These are phyloP conservation scores for Neopelma chrysocephalum DNA, from an alignment of 2,797 vertebrate genomes.

Conservation along the genomic window DNA sequence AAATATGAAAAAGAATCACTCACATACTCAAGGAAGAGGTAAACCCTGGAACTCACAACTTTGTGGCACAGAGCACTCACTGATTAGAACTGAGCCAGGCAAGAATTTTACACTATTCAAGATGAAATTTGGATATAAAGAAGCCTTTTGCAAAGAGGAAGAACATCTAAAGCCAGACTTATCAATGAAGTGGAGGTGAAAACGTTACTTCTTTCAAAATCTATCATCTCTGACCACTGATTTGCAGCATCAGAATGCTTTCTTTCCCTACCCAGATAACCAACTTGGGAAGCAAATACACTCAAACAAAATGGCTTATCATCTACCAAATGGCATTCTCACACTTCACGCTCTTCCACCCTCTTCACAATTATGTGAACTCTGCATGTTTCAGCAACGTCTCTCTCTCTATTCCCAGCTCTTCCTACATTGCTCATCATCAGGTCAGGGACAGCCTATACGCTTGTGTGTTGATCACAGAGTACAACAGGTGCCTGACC, in stretches of 20 bases:
- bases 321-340: not conserved
- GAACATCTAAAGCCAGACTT: not conserved
- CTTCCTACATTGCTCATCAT: not conserved
- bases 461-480: fast-evolving
- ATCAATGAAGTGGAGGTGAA: not conserved
- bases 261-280: not conserved
- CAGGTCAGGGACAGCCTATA: not conserved
- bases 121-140: not conserved
- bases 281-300: not conserved
- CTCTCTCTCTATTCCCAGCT: not conserved
- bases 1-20: not conserved
- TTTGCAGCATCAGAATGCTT: not conserved
- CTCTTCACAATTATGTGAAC: not conserved
- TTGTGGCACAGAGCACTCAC: not conserved
- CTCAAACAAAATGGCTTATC: not conserved
- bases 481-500: not conserved
- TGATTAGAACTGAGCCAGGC: not conserved
- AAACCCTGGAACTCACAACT: not conserved
- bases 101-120: not conserved
- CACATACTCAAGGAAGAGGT: not conserved
- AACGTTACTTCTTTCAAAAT: not conserved
- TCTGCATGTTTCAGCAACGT: not conserved
- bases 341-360: not conserved
- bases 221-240: not conserved
- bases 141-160: not conserved